Evolutionary conservation across 2,113 vertebrate species (phyloP).

Genomic region (Suricata suricatta): DNA sequence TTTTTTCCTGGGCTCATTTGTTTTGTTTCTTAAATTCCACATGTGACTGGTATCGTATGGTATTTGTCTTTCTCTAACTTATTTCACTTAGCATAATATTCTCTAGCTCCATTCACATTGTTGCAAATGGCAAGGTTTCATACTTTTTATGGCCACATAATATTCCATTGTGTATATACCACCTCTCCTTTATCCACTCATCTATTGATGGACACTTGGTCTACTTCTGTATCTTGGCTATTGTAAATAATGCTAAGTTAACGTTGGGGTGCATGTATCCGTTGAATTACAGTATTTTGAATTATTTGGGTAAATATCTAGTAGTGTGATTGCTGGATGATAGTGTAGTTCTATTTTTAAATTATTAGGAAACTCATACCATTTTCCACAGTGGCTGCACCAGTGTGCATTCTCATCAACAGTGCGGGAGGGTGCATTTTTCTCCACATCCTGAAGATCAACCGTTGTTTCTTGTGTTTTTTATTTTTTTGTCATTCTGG

Average conservation of each 20-base stretch:
- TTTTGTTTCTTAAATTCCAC: background rate
- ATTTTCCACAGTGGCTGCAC: background rate
- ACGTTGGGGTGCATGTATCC: background rate
- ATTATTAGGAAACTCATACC: background rate
- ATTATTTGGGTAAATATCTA: background rate
- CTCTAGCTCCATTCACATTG: background rate
- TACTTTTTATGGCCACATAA: background rate
- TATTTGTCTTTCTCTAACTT: background rate
- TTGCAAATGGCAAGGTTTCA: background rate
- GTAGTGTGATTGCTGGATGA: background rate
- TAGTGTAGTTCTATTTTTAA: background rate
- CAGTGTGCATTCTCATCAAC: background rate
- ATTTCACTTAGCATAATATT: background rate
- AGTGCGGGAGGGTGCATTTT: background rate
- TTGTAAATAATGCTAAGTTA: background rate
- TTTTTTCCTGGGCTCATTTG: background rate
- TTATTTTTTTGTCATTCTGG: background rate
- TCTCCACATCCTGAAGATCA: background rate
- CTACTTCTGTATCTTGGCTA: background rate
- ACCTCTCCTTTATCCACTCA: background rate
- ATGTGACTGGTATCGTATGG: background rate
- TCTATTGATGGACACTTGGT: background rate
- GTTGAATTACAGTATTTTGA: background rate
- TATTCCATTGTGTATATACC: background rate
- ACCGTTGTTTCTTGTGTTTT: background rate